Evolutionary conservation across 2,797 vertebrate species (phyloP), one percentile per base, ranked within the genome.

Genomic region (Ctenopoma multispine): DNA sequence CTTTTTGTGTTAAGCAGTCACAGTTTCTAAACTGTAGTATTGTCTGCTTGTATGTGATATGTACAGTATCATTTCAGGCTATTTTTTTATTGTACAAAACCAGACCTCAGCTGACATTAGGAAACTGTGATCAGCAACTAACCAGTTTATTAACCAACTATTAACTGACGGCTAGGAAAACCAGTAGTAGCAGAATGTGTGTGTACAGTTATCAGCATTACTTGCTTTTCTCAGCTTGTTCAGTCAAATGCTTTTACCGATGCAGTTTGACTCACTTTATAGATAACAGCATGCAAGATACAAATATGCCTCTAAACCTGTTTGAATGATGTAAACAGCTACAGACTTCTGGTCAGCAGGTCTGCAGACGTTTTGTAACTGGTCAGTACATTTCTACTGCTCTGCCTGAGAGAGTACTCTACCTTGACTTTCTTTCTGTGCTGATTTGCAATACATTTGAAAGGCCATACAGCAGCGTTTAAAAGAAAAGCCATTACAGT

Each of bases 401-500:
- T 2, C 7, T n/a, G 15, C 27, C 20, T 21, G 48, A 51, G 11
- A 53, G 27, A 46, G 14, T n/a, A n/a, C n/a, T n/a, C n/a, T n/a
- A n/a, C n/a, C n/a, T n/a, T n/a, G n/a, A n/a, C n/a, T n/a, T n/a
- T n/a, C 54, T 27, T 61, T 43, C 55, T 38, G 34, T 59, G 66
- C 69, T 80, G 47, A 53, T 78, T 49, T 63, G 63, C 77, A 63
- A 21, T 63, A 51, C 54, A 66, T 79, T 11, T 75, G 55, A 75
- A 24, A 59, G 68, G 63, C 63, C 48, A 21, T 58, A 68, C 71
- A 50, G 72, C 63, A 46, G 56, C 27, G 63, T 81, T 63, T 79
- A 31, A 79, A 71, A 80, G 80, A 76, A 76, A 82, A 89, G 71
- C 79, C 69, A 77, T 83, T 83, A 77, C 24, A 75, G 79, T 84